Percentiles rank a stretch among this genome's conserved stretches.
Evolutionary conservation across 2,797 vertebrate genomes (phyloP).

Genomic region (Clarias platycephalus): DNA sequence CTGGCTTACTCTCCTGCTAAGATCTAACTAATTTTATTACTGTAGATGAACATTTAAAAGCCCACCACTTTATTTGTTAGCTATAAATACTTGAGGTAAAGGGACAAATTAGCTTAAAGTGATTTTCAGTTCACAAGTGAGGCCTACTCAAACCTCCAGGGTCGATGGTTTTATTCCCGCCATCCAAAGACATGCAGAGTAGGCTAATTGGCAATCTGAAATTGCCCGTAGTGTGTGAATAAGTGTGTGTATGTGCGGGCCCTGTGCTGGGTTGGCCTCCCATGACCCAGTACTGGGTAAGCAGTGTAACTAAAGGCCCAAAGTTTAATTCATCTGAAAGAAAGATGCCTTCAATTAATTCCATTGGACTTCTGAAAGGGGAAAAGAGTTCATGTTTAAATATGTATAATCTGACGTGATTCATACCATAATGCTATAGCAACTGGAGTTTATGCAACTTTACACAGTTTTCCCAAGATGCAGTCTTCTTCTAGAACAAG

Average conservation of each 20-base stretch:
- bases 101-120: neutral
- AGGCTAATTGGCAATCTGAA: no score
- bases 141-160: neutral
- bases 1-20: slow-evolving; percentile 1
- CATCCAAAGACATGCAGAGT: no score
- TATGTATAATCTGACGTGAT: neutral
- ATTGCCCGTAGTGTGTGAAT: no score
- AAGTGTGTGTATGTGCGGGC: no score
- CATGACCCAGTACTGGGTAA: no score
- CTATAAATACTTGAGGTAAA: slow-evolving; percentile 17
- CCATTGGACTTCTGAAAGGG: neutral
- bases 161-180: no score
- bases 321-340: neutral
- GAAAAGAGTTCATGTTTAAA: neutral
- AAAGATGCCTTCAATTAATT: neutral
- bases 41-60: slow-evolving; percentile 5
- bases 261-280: no score
- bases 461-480: neutral
- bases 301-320: no score
- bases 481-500: neutral
- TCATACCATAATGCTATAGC: neutral
- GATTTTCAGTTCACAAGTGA: neutral
- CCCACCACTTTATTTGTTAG: neutral
- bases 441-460: neutral
- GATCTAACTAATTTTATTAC: slow-evolving; percentile 26